Base-by-base conservation (phyloP, 2,113 vertebrate species). In the Eulemur rufifrons region DNA sequence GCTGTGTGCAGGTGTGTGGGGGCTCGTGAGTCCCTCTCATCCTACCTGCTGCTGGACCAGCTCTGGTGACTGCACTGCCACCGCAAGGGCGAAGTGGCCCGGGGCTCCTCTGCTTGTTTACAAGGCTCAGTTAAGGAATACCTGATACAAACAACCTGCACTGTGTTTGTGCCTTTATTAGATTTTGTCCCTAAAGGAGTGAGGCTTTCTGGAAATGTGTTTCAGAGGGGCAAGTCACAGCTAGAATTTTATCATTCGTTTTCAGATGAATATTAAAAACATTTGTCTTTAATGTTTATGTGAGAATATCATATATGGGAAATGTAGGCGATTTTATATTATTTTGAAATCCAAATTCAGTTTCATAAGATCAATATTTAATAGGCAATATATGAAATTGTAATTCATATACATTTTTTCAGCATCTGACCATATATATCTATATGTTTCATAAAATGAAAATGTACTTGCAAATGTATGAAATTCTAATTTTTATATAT, bases 291-390 rank as follows among this genome's bases (percentile, higher is more conserved):
- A 85, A 89, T 61, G 82, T 86, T 91, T 71, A 91, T 80, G 47
- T 37, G 77, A 93, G 27, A 23, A 1, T 59, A 12, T 84, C 45
- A 89, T 25, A 85, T 18, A 63, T 59, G 87, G 39, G 27, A 69
- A 84, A 95, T 85, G 56, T 89, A 91, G 37, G 39, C 76, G 61
- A 89, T 77, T 80, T 95, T 42, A 23, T 85, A 61, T 80, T 64
- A 84, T 94, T 96, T 81, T 92, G 88, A 87, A 96, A 90, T 71
- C 76, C 37, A 64, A 61, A 64, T 77, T 97, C 39, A 68, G 27
- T 34, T 81, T 90, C 12, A 3, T 86, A 82, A 89, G 95, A 89
- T 39, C 91, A 95, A 52, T 89, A 59, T 69, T 82, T 82, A 83
- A 92, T 68, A 94, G 50, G n/a, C 96, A 85, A 82, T 94, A 77